Base-by-base conservation (phyloP, 2,113 vertebrate genomes). In the Psephotus haematonotus region DNA sequence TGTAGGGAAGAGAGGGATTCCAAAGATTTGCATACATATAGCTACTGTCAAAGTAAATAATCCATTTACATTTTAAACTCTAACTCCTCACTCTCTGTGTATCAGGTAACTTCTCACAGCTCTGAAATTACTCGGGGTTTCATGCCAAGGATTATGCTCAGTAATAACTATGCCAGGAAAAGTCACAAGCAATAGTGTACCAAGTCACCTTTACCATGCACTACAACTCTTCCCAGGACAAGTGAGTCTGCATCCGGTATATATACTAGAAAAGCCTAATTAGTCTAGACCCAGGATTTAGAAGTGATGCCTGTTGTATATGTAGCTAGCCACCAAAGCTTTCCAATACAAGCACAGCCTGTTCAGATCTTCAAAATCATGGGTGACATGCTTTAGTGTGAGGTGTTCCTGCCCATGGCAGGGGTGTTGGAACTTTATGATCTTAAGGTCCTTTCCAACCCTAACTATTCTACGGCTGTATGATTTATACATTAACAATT, bases 11-110 rank as follows among this genome's bases (percentile, higher is more conserved):
- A 4, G 72, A 67, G 64, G 82, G 79, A 93, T 92, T 90, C 86
- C 53, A 35, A 64, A 95, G 83, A 20, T 94, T 88, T 91, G 63
- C 55, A 93, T 74, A 55, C 37, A 65, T 86, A 62, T 47, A 67
- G 68, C 55, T 46, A 71, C 62, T 62, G 65, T 14, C 85, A 91
- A 63, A 87, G 67, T 81, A 96, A 95, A 90, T 88, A 18, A 88
- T n/a, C 50, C 49, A 43, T 77, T 76, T 60, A 64, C 23, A 92
- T 75, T 65, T 91, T 60, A 88, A 78, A 85, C 57, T 24, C 55
- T n/a, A 70, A 19, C 52, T 65, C 53, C 17, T 71, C n/a, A 46
- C 13, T 78, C 29, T 47, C 35, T 37, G 28, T 5, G 0, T 14
- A 75, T 55, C 29, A 55, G 17, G 17, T 55, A 31, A 37, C 49